phyloP scores from a whole-genome alignment of 1,140 invertebrate species.

The Nasonia vitripennis region DNA sequence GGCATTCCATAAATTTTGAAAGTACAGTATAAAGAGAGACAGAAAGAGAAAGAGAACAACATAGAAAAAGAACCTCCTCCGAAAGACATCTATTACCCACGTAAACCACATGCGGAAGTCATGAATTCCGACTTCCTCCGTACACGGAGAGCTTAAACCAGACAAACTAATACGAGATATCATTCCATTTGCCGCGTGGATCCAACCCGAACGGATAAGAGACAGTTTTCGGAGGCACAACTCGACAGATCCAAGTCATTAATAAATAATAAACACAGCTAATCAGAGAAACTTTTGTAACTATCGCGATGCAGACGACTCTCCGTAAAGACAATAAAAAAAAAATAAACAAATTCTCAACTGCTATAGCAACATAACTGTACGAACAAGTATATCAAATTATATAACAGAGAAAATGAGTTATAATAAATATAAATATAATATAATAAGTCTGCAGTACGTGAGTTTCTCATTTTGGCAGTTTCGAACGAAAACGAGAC shows the following conservation, averaged over 20 bases:
- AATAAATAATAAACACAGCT: slow-evolving; percentile 34
- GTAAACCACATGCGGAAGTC: background rate
- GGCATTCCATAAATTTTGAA: background rate
- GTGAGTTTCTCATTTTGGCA: slow-evolving; percentile 47
- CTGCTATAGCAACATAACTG: background rate
- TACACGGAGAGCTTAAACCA: background rate
- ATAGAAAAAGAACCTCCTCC: background rate
- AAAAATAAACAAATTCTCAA: background rate
- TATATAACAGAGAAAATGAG: background rate
- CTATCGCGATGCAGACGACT: slow-evolving; percentile 17
- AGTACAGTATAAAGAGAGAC: background rate
- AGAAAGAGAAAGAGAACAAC: background rate
- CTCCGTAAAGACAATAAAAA: background rate
- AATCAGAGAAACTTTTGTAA: slow-evolving; percentile 12
- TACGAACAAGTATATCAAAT: background rate
- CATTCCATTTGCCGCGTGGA: background rate
- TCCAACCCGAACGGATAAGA: background rate
- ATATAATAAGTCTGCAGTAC: slow-evolving; percentile 5
- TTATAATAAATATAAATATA: background rate
- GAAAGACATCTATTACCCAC: background rate
- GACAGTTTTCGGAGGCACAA: slow-evolving; percentile 6
- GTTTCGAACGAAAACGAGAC: slow-evolving; percentile 49
- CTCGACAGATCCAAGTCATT: slow-evolving; percentile 24
- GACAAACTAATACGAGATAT: background rate
- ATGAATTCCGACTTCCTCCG: background rate